Evolutionary conservation across 2,113 vertebrate species (phyloP), one percentile per base, ranked within the genome.

Genomic region (Ammodytes dubius): DNA sequence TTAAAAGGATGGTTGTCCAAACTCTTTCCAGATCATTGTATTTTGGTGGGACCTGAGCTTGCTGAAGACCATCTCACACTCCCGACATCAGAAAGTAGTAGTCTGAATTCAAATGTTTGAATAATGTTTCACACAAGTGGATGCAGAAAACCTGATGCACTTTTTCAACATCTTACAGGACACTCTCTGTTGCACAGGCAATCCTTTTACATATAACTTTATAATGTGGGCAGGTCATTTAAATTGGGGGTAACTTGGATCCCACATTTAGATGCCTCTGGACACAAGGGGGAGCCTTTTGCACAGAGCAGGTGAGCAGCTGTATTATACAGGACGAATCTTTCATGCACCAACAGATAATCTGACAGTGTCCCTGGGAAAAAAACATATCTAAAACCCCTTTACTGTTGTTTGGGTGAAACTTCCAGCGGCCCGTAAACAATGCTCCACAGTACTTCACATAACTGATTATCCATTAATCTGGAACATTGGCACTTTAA

Each of bases 271-370:
- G 43, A 50, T 15, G 27, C 46, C 52, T 89, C 27, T 75, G 72
- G 81, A 89, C 93, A 92, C 87, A 70, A 93, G 92, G 70, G 89
- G 91, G 89, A 90, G 93, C 87, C 83, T 91, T 86, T 58, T 84
- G 71, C 85, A 84, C 59, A 10, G 73, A 79, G 72, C 53, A 79
- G 75, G 70, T 72, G 79, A 84, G 45, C 79, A 61, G 63, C 64
- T 64, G 61, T 46, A 64, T 75, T 40, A 53, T 43, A 40, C 17
- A 5, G 39, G 4, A 8, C 82, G 39, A 71, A 64, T 74, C 50
- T 53, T n/a, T 69, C 40, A 3, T 40, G 37, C 54, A 19, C 58
- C 14, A 50, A 72, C 63, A 81, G 57, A 40, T 17, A 6, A 57
- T 59, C 46, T 53, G 82, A 83, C 61, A 19, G 60, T 11, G 47